These are phyloP conservation scores for Microctonus aethiopoides DNA, from an alignment of 2,888 invertebrate species.

Conservation along the genomic window DNA sequence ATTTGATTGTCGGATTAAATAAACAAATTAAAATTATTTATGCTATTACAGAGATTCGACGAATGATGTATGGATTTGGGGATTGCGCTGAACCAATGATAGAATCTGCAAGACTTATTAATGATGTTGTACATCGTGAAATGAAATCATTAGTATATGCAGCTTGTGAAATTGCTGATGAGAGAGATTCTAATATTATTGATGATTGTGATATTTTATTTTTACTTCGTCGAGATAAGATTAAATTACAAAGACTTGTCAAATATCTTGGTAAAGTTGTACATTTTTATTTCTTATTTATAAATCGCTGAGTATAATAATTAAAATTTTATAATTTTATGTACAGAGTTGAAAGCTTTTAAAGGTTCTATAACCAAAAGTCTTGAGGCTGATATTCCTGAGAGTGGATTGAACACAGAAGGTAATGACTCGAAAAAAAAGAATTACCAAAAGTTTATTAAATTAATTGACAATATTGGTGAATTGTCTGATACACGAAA, in stretches of 20 bases:
- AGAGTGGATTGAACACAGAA: slow-evolving; percentile 67
- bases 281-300: too few relatives aligned
- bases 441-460: slow-evolving; percentile 52
- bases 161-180: slow-evolving; percentile 76
- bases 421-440: slow-evolving; percentile 42
- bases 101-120: slow-evolving; percentile 86
- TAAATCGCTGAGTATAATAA: too few relatives aligned
- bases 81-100: slow-evolving; percentile 85
- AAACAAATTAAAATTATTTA: neutral
- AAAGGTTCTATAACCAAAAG: slow-evolving; percentile 69
- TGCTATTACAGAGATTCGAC: slow-evolving; percentile 75
- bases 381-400: slow-evolving; percentile 59
- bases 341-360: slow-evolving; percentile 57
- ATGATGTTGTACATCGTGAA: slow-evolving; percentile 86
- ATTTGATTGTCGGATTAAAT: too few relatives aligned
- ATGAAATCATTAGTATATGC: slow-evolving; percentile 81
- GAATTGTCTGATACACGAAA: slow-evolving; percentile 64
- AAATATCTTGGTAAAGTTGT: slow-evolving; percentile 72
- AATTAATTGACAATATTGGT: slow-evolving; percentile 63
- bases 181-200: slow-evolving; percentile 66
- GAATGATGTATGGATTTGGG: slow-evolving; percentile 95
- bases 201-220: slow-evolving; percentile 83
- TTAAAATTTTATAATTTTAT: slow-evolving; percentile 1
- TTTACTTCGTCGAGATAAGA: slow-evolving; percentile 83
- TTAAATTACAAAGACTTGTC: slow-evolving; percentile 80